Base-by-base conservation (phyloP, 2,113 vertebrate species). In the Gnathonemus longibarbis region DNA sequence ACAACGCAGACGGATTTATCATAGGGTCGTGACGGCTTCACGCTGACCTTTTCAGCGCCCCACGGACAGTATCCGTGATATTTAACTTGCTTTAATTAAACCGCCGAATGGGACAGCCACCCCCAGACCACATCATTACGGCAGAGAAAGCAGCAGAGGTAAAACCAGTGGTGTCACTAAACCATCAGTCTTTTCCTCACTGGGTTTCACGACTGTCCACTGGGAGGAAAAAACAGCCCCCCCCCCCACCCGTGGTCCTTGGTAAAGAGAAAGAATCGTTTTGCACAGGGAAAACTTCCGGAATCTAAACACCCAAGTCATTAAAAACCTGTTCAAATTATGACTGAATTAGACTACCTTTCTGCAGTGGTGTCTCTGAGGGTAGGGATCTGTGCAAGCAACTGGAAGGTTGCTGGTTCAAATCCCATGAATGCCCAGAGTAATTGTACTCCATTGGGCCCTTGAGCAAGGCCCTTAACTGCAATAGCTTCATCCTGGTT, bases 1-100 rank as follows among this genome's bases (percentile, higher is more conserved):
- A 93, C 77, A 93, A 92, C 85, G 92, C 42, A 92, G 53, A 88
- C 39, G 66, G 92, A 94, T 93, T 96, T 95, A 95, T 94, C 94
- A 95, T 90, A 88, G 89, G 92, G 91, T 91, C 88, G 94, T 93
- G 92, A 90, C 62, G 62, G 90, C 83, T 92, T 91, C 95, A 94
- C 31, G 21, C 17, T 52, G 49, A 89, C 48, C 46, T 89, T 56
- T 21, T 35, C 74, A 42, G 88, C 74, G 3, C 46, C n/a, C 88
- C 48, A 21, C 19, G 39, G 58, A 42, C 42, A 62, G 56, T 35
- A 62, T 89, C 62, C 46, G 49, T 50, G 70, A 89, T 27, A 35
- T 77, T 89, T 49, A 77, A 77, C 62, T 74, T 84, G 88, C 74
- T 89, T 89, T 89, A 89, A 89, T 89, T 89, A 89, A 84, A 45